Evolutionary conservation across 2,797 vertebrate genomes (phyloP), one percentile per base, ranked within the genome.

Genomic region (Champsocephalus esox): DNA sequence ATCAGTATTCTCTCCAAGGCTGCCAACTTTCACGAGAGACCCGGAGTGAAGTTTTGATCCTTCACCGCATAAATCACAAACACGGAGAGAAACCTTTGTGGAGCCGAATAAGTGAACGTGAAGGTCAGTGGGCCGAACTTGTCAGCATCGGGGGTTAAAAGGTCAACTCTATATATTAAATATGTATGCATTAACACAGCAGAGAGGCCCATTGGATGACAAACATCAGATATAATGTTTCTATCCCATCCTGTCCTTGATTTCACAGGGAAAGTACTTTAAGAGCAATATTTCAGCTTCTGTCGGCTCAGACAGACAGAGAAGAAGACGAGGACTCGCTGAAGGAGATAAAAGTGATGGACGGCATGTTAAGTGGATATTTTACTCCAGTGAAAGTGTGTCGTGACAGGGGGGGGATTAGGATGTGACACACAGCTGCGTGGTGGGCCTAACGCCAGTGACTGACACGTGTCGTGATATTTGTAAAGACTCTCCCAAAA

Each of bases 331-430:
- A 85, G 82, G 74, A 80, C 60, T 63, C 58, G 66, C 85, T 75
- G 83, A 75, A 57, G 70, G 70, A 92, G 90, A 92, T 87, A 87
- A 87, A 84, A 66, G 55, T 92, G 91, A 93, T 87, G 87, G 92
- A 93, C 86, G 68, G 87, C 81, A 87, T 90, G 85, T 84, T 92
- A 91, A 92, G 93, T 91, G 87, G 87, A 90, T 93, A 86, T 93
- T 89, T 92, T 82, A 82, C 90, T 85, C 61, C 70, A 73, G 82
- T 81, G 82, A 82, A 88, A 91, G 85, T 79, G 70, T 85, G 85
- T 81, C 67, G 60, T 88, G 87, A 89, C 83, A 52, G 77, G 77
- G 68, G 87, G 87, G 87, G 94, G 24, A 93, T 94, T 93, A 93
- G 68, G 80, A 82, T 54, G 75, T 89, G 88, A 89, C 89, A 85